These are phyloP conservation scores for Campoplex capitator DNA, from an alignment of 2,888 invertebrate genomes.

Conservation along the genomic window DNA sequence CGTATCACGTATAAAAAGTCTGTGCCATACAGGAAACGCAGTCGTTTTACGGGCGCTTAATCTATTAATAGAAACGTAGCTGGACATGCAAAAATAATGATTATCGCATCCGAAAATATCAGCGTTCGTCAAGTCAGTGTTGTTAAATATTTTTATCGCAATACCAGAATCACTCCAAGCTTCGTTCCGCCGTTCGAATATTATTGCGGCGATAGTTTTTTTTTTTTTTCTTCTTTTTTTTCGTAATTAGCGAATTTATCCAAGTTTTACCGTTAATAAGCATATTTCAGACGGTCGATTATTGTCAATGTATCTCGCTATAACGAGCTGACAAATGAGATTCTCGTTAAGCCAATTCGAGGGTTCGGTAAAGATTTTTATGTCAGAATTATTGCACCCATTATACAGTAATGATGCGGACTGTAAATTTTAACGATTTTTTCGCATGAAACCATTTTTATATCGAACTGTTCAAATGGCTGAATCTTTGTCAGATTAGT, in stretches of 20 bases:
- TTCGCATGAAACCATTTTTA: not conserved
- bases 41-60: slow-evolving; percentile 12
- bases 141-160: slow-evolving; percentile 15
- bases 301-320: not conserved
- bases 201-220: not conserved
- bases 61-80: slow-evolving; percentile 40
- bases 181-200: not conserved
- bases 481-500: not conserved
- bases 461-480: not conserved
- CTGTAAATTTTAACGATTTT: not conserved
- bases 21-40: slow-evolving; percentile 1
- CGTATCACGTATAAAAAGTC: slow-evolving; percentile 20
- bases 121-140: slow-evolving; percentile 13
- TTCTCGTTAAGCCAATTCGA: slow-evolving; percentile 13
- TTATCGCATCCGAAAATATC: slow-evolving; percentile 25
- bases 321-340: slow-evolving; percentile 14
- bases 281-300: not conserved
- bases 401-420: not conserved
- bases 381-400: not conserved
- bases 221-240: not conserved
- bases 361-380: not conserved
- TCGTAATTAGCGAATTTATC: slow-evolving; percentile 8
- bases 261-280: not conserved
- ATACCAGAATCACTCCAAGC: slow-evolving; percentile 8
- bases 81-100: slow-evolving; percentile 17